Evolutionary conservation across 2,113 vertebrate genomes (phyloP).

Genomic region (Chloropsis cyanopogon): DNA sequence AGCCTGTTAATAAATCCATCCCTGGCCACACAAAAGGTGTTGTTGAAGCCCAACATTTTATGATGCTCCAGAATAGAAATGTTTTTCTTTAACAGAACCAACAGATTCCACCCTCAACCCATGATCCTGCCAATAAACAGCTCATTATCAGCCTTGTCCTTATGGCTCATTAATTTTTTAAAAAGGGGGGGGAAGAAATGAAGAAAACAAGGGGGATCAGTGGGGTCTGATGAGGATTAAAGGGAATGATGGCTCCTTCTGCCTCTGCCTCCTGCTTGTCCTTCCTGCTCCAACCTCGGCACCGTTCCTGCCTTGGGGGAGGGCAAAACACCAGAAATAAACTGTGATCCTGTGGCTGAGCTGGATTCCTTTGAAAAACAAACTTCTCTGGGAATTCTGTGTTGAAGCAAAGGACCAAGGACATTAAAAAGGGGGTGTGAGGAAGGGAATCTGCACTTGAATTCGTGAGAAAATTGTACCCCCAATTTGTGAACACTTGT

Average conservation of each 20-base stretch:
- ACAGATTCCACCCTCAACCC: not conserved
- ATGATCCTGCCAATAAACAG: not conserved
- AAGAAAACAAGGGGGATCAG: not conserved
- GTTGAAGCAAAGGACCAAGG: not conserved
- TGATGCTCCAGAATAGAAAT: not conserved
- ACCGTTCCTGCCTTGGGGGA: not conserved
- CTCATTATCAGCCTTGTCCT: constrained; percentile 19
- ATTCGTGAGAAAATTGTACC: no score
- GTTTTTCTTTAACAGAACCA: not conserved
- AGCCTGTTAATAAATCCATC: constrained; percentile 14
- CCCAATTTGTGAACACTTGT: not conserved
- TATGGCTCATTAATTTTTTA: constrained; percentile 18
- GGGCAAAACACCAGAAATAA: not conserved
- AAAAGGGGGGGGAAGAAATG: not conserved
- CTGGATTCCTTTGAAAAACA: not conserved
- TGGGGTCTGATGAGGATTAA: not conserved
- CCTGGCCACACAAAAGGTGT: not conserved
- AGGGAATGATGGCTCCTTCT: not conserved
- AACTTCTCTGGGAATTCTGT: not conserved
- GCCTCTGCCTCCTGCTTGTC: not conserved
- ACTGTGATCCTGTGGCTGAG: not conserved
- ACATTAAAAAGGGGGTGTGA: not conserved
- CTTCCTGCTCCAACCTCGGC: not conserved
- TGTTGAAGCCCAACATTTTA: not conserved
- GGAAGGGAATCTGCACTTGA: not conserved